Percentiles rank a stretch among this genome's conserved stretches.
Conservation (phyloP, 2,113 vertebrate species). For the Cisticola juncidis region DNA sequence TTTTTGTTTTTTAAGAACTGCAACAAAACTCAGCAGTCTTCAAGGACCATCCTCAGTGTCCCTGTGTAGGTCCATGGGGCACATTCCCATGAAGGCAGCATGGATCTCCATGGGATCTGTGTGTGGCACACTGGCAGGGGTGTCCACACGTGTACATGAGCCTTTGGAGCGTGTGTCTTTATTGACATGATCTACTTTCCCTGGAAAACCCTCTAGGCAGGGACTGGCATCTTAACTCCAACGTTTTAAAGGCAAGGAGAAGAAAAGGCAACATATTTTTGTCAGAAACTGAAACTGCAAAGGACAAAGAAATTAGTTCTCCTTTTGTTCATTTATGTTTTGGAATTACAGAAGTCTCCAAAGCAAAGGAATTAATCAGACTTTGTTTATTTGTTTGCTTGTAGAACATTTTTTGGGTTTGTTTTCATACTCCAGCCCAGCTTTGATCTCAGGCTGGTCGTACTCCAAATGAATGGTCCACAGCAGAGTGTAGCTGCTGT, state of each 20-base stretch:
- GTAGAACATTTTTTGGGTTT: conserved; percentile 14
- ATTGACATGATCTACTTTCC: background rate
- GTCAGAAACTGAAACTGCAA: background rate
- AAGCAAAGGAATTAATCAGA: conserved; percentile 32
- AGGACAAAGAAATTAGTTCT: conserved; percentile 16
- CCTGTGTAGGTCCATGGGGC: rapidly evolving
- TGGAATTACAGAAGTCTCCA: conserved; percentile 32
- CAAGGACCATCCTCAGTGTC: background rate
- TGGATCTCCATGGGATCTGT: rapidly evolving
- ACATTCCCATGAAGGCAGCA: background rate
- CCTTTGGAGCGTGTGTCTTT: background rate
- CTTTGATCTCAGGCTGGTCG: conserved; percentile 56
- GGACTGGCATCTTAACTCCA: background rate
- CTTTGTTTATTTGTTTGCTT: conserved; percentile 56
- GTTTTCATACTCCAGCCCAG: conserved; percentile 8
- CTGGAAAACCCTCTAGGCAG: background rate
- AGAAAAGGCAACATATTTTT: background rate
- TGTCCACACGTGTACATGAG: rapidly evolving
- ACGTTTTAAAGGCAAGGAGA: background rate
- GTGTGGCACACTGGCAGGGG: background rate
- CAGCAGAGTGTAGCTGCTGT: conserved; percentile 38
- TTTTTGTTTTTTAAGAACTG: background rate
- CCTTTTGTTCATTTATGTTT: conserved; percentile 52
- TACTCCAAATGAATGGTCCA: conserved; percentile 25
- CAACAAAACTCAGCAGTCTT: background rate